These are phyloP conservation scores for Mercenaria mercenaria DNA, from an alignment of 1,140 invertebrate species.

Conservation along the genomic window DNA sequence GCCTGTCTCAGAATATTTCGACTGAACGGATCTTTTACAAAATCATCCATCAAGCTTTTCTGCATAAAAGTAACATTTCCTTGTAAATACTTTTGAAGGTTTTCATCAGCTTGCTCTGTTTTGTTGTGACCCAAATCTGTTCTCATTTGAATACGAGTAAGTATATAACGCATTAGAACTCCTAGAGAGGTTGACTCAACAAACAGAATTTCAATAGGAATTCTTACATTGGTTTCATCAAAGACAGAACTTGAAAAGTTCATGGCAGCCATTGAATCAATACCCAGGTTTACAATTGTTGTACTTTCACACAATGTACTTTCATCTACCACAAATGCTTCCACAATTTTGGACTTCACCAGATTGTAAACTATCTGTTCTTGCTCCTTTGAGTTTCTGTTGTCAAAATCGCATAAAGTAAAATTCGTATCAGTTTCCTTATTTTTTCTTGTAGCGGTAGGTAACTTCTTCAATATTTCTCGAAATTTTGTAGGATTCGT, in stretches of 20 bases:
- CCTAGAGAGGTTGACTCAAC: neutral
- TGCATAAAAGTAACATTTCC: neutral
- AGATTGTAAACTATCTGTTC: too few species aligned
- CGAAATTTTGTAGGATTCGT: neutral
- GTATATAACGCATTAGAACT: neutral
- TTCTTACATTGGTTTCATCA: neutral
- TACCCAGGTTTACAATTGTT: neutral
- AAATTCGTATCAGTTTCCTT: neutral
- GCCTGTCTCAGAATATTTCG: neutral
- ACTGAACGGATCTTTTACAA: neutral
- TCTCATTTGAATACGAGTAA: neutral
- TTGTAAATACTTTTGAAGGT: neutral
- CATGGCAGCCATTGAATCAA: conserved; percentile 21
- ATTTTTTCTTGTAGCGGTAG: neutral
- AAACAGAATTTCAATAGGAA: neutral
- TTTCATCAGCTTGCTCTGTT: neutral
- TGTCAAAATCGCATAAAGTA: too few species aligned
- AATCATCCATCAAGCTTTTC: neutral
- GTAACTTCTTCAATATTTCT: neutral
- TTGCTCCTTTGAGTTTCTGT: neutral
- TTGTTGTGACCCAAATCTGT: neutral
- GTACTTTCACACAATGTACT: neutral
- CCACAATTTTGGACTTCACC: neutral
- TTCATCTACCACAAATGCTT: neutral
- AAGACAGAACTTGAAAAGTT: neutral